Evolutionary conservation across 1,140 invertebrate species (phyloP).

Genomic region (Drosophila teissieri): DNA sequence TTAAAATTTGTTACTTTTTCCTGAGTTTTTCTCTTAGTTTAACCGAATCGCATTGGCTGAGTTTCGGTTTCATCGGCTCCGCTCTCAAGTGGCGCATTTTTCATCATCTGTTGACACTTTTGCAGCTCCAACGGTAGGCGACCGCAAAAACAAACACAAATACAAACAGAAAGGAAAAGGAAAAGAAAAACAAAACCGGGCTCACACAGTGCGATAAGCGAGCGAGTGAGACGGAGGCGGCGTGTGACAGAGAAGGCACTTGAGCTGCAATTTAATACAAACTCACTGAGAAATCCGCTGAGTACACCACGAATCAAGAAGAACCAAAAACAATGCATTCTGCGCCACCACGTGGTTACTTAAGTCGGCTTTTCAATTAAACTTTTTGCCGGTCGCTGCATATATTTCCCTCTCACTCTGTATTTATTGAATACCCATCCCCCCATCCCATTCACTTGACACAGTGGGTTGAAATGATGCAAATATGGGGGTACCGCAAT

Average conservation of each 20-base stretch:
- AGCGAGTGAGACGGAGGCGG: background rate
- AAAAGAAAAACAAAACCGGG: conserved; percentile 28
- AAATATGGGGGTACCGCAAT: conserved; percentile 31
- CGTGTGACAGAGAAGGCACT: conserved; percentile 12
- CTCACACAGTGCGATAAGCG: conserved; percentile 1
- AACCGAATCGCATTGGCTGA: conserved; percentile 6
- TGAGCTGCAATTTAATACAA: conserved; percentile 38
- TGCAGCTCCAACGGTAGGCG: conserved; percentile 32
- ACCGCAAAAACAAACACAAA: conserved; percentile 27
- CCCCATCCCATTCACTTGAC: background rate
- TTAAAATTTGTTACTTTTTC: background rate
- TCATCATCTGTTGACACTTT: conserved; percentile 77
- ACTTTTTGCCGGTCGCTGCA: conserved; percentile 44
- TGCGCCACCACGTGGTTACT: conserved; percentile 72
- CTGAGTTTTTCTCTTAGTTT: conserved; percentile 1
- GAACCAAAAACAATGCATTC: conserved; percentile 29
- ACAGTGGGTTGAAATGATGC: conserved; percentile 22
- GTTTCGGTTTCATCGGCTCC: conserved; percentile 23
- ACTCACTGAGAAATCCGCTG: conserved; percentile 10
- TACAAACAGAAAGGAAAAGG: conserved; percentile 12
- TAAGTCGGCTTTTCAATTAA: conserved; percentile 71
- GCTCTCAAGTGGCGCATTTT: conserved; percentile 76
- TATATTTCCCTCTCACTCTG: background rate
- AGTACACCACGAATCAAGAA: conserved; percentile 6
- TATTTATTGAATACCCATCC: conserved; percentile 5